Evolutionary conservation across 2,888 invertebrate genomes (phyloP).

Genomic region (Eudasyphora cyanicolor): DNA sequence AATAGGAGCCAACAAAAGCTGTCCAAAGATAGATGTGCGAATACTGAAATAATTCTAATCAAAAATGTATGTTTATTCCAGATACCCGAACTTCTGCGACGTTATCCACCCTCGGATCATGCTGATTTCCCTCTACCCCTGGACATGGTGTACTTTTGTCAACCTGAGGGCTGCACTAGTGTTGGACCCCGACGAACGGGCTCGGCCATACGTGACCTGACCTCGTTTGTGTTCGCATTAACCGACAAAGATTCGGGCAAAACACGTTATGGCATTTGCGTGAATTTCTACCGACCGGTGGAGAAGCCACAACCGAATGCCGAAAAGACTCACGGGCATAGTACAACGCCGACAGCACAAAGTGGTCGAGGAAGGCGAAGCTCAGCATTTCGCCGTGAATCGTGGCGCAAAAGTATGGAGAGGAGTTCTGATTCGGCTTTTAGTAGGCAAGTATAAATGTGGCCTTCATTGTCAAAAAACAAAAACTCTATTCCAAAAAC

Average conservation of each 20-base stretch:
- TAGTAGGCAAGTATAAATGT: conserved; percentile 87
- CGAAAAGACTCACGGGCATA: conserved; percentile 63
- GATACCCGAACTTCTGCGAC: conserved; percentile 95
- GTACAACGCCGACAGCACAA: conserved; percentile 61
- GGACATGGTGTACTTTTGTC: conserved; percentile 99
- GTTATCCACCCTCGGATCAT: conserved; percentile 98
- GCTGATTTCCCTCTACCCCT: conserved; percentile 97
- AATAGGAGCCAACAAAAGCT: no score
- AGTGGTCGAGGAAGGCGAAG: conserved; percentile 77
- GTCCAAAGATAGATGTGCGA: no score
- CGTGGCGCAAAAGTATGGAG: conserved; percentile 95
- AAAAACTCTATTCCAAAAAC: background rate
- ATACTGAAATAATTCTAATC: no score
- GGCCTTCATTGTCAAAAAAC: background rate
- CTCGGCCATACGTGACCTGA: conserved; percentile 90
- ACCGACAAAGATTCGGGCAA: conserved; percentile 99
- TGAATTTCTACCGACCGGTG: conserved; percentile 97
- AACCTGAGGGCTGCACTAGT: conserved; percentile 98
- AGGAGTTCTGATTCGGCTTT: conserved; percentile 95
- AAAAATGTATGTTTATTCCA: conserved; percentile 76
- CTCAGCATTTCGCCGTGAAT: conserved; percentile 88
- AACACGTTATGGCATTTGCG: conserved; percentile 97
- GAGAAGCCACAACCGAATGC: conserved; percentile 82
- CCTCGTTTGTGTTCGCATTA: conserved; percentile 98
- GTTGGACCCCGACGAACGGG: conserved; percentile 91